Evolutionary conservation across 2,888 invertebrate species (phyloP), one percentile per base, ranked within the genome.

Genomic region (Drosophila mimica): DNA sequence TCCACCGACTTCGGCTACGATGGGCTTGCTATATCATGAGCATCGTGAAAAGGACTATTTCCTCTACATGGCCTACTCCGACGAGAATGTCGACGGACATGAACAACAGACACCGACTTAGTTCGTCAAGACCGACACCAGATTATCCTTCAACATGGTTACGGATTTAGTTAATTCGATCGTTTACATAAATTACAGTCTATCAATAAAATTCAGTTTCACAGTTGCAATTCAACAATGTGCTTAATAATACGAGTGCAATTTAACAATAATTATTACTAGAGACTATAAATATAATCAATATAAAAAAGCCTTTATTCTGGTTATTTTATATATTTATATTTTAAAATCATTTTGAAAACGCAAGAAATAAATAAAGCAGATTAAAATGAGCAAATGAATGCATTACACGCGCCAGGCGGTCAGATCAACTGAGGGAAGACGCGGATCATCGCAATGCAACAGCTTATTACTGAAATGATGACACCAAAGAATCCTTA

Each of bases 21-120:
- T 99, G 98, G 98, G 98, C 68, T 96, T 97, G 51, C 95, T 99
- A 13, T 99, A 99, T 92, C 98, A 98, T 96, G 99, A 99, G 93
- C 98, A 99, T 92, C 99, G 99, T 91, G 99, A 99, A 93, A 99
- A 99, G 94, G 99, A 99, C 92, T 98, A 98, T 94, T 99, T 99
- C 94, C 95, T 99, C 82, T 99, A 99, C 94, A 98, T 99, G 94
- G 99, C 99, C 82, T 99, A 99, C 95, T 99, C 99, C 88, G 99
- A 99, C 93, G 99, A 99, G 94, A 99, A 98, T 94, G 99, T 99
- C 56, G 99, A 99, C 94, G 99, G 99, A 0, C 52, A 58, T 30
- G 56, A 82, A 31, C 68, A 65, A 28, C 38, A 46, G 25, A 15
- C 49, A 13, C 61, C 56, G 28, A 30, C 4, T 25, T 49, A 62